A percentile compares a stretch with the other conserved stretches of the same genome.
Conservation (phyloP, 2,113 vertebrate genomes). For the Nematolebias whitei region DNA sequence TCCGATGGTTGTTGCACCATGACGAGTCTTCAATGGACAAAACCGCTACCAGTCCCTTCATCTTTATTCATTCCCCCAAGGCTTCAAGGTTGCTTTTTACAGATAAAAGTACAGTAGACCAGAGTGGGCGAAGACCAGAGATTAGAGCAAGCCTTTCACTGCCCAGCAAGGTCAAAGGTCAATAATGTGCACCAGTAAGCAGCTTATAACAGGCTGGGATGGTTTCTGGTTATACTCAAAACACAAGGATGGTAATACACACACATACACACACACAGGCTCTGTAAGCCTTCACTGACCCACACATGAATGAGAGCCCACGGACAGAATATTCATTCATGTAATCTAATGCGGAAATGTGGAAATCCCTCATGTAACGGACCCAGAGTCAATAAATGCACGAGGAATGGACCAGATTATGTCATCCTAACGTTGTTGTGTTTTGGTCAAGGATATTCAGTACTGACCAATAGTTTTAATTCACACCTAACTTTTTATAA, state of each 20-base stretch:
- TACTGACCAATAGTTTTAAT: too few species aligned
- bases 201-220: conserved; percentile 48
- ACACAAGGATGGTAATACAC: conserved; percentile 11
- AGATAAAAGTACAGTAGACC: conserved; percentile 14
- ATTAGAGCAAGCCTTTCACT: conserved; percentile 63
- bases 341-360: conserved; percentile 55
- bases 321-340: conserved; percentile 51
- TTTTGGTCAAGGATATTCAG: conserved; percentile 13
- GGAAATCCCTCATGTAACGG: conserved; percentile 55
- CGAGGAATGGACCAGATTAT: conserved; percentile 49
- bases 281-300: conserved; percentile 37
- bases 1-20: background rate
- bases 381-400: conserved; percentile 41
- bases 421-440: conserved; percentile 25
- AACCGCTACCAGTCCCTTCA: background rate
- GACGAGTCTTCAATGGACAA: background rate
- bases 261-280: conserved; percentile 1
- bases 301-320: conserved; percentile 49
- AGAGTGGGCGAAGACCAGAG: conserved; percentile 1
- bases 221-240: conserved; percentile 20
- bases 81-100: background rate
- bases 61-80: conserved; percentile 26
- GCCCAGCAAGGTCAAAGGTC: conserved; percentile 60
- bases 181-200: conserved; percentile 61
- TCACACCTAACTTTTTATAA: too few species aligned